Evolutionary conservation across 2,797 vertebrate species (phyloP).

Genomic region (Sebastes vulpes): DNA sequence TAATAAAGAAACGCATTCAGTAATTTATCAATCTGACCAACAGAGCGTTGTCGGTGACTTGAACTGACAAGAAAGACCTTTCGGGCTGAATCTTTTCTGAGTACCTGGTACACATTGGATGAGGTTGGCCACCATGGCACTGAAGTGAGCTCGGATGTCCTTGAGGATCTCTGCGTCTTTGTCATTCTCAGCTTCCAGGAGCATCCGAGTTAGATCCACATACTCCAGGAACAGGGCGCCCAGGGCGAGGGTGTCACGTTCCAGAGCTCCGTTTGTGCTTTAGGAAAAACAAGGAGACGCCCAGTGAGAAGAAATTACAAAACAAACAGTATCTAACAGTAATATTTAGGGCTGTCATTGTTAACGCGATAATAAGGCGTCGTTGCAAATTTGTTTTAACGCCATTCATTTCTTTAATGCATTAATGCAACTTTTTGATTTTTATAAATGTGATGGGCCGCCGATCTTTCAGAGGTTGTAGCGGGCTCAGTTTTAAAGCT

Average conservation of each 20-base stretch:
- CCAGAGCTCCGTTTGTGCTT: slow-evolving; percentile 96
- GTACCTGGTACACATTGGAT: slow-evolving; percentile 98
- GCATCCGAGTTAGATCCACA: slow-evolving; percentile 96
- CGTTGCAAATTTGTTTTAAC: too few relatives aligned
- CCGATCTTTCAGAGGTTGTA: too few relatives aligned
- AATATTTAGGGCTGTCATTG: too few relatives aligned
- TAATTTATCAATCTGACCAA: slow-evolving; percentile 6
- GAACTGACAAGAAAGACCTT: neutral
- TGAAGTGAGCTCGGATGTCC: slow-evolving; percentile 98
- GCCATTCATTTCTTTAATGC: too few relatives aligned
- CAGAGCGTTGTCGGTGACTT: neutral
- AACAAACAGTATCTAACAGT: neutral
- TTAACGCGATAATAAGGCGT: too few relatives aligned
- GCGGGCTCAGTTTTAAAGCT: too few relatives aligned
- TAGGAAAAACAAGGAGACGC: neutral
- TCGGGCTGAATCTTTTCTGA: neutral
- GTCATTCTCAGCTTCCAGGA: slow-evolving; percentile 97
- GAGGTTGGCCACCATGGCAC: slow-evolving; percentile 98
- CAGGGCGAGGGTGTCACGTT: slow-evolving; percentile 95
- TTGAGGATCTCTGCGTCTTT: slow-evolving; percentile 98
- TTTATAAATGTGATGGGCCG: too few relatives aligned
- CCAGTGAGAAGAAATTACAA: neutral
- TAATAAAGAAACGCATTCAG: neutral
- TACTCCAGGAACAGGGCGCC: slow-evolving; percentile 98
- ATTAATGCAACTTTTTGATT: too few relatives aligned